These are phyloP conservation scores for Opisthocomus hoazin DNA, from an alignment of 2,113 vertebrate genomes.

Conservation along the genomic window DNA sequence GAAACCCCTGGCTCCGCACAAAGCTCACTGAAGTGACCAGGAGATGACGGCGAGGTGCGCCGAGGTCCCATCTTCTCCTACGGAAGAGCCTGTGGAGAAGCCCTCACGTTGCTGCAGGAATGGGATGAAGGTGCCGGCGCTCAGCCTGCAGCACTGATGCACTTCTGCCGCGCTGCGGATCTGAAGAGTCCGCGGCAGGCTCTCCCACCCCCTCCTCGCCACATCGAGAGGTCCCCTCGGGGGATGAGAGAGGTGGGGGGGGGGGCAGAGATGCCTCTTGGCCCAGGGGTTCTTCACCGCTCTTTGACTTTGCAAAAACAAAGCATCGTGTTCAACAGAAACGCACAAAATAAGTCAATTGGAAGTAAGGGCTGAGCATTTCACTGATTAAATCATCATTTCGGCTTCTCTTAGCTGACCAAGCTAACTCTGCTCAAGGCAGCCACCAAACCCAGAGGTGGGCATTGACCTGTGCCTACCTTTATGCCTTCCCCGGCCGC, in stretches of 20 bases:
- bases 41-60: accelerated
- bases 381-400: background rate
- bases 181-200: background rate
- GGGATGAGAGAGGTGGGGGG: background rate
- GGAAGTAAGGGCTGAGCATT: background rate
- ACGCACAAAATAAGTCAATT: background rate
- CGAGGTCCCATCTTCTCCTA: background rate
- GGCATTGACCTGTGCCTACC: background rate
- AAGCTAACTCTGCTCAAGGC: no score
- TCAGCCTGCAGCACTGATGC: background rate
- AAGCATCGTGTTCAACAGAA: background rate
- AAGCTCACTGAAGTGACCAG: background rate
- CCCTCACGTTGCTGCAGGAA: background rate
- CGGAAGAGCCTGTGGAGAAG: background rate
- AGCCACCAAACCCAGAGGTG: background rate
- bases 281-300: background rate
- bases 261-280: background rate
- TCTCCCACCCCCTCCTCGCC: background rate
- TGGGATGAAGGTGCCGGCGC: background rate
- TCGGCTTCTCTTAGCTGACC: background rate
- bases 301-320: background rate
- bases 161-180: accelerated
- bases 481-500: accelerated
- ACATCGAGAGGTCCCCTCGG: no score
- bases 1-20: background rate